phyloP scores from a whole-genome alignment of 2,113 vertebrate genomes.

The Sinocyclocheilus anophthalmus region DNA sequence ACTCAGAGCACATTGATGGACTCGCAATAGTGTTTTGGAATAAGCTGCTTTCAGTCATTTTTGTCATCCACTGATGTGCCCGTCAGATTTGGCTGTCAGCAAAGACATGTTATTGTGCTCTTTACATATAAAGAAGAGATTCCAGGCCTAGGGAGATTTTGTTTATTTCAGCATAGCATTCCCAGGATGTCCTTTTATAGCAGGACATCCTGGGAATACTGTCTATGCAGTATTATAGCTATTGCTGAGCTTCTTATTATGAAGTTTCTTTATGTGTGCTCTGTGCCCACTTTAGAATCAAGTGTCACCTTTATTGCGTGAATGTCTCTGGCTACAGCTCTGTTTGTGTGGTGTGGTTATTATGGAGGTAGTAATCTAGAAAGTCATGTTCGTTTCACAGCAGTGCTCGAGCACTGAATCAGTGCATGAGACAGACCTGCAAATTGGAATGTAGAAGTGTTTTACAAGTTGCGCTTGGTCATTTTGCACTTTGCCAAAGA shows the following conservation, averaged over 20 bases:
- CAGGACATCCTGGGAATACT: background rate
- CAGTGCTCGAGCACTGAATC: background rate
- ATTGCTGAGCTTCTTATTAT: background rate
- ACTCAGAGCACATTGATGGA: slow-evolving; percentile 8
- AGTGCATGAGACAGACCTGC: background rate
- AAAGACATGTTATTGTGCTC: background rate
- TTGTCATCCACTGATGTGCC: slow-evolving; percentile 16
- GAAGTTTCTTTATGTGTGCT: background rate
- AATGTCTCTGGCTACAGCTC: slow-evolving; percentile 1
- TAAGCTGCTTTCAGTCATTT: slow-evolving; percentile 44
- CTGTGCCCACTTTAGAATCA: background rate
- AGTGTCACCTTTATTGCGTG: background rate
- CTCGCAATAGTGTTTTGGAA: slow-evolving; percentile 20
- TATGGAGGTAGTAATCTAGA: background rate
- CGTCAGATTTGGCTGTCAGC: slow-evolving; percentile 29
- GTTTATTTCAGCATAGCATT: slow-evolving; percentile 25
- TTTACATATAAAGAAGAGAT: slow-evolving; percentile 20
- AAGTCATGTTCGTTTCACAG: slow-evolving; percentile 1
- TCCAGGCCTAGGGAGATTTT: slow-evolving; percentile 6
- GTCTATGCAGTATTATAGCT: slow-evolving; percentile 5
- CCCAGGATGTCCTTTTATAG: background rate
- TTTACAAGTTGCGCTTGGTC: background rate
- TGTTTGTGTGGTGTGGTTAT: slow-evolving; percentile 16
- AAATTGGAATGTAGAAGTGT: background rate
- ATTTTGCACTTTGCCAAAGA: slow-evolving; percentile 18